Evolutionary conservation across 2,113 vertebrate species (phyloP).

Genomic region (Proteles cristata): DNA sequence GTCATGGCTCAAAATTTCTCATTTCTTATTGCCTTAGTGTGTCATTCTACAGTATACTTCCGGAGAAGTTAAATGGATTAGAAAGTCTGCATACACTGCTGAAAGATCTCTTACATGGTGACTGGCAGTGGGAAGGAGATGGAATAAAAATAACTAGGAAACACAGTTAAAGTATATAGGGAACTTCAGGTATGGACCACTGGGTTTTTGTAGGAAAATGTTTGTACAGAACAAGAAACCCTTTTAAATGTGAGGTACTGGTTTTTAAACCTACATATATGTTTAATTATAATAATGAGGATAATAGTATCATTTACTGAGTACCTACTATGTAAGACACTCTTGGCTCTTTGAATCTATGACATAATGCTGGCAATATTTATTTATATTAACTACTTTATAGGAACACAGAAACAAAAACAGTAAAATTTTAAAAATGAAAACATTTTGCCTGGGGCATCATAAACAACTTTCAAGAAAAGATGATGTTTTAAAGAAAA

Average conservation of each 20-base stretch:
- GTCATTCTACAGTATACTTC: background rate
- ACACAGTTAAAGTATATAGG: background rate
- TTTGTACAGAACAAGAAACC: background rate
- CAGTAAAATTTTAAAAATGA: background rate
- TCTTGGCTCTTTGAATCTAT: background rate
- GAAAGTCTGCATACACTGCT: background rate
- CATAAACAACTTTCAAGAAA: constrained; percentile 3
- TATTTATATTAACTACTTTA: background rate
- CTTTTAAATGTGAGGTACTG: background rate
- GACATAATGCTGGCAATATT: background rate
- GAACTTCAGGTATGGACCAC: background rate
- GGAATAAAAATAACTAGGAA: background rate
- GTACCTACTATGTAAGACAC: background rate
- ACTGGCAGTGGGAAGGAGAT: background rate
- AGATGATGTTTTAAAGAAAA: background rate
- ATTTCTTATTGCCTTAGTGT: background rate
- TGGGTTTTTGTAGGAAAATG: background rate
- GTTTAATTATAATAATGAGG: background rate
- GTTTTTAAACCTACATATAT: background rate
- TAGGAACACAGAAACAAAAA: background rate
- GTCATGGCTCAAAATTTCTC: background rate
- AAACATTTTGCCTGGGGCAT: background rate
- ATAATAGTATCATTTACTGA: background rate
- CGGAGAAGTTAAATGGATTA: background rate
- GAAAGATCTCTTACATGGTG: background rate